A percentile compares a stretch with the other conserved stretches of the same genome.
Conservation (phyloP, 2,888 invertebrate species). For the Drosophila conformis region DNA sequence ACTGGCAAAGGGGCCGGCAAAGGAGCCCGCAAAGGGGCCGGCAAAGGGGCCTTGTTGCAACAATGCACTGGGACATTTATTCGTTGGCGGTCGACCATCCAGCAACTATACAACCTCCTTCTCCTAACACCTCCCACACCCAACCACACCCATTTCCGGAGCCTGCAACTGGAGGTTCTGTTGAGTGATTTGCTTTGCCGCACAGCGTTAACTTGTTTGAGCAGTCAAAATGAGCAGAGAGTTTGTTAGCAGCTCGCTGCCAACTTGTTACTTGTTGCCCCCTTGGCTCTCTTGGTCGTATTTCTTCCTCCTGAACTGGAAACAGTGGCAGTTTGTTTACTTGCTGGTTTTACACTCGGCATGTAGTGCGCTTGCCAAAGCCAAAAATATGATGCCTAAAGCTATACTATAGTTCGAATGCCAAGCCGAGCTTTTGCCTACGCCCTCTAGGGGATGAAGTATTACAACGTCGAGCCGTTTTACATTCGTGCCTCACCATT, state of each 20-base stretch:
- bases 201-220: conserved; percentile 58
- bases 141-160: background rate
- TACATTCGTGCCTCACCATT: no score
- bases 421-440: no score
- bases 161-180: conserved; percentile 34
- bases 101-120: background rate
- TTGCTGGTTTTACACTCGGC: conserved; percentile 20
- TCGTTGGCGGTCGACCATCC: conserved; percentile 36
- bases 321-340: conserved; percentile 35
- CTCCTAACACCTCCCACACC: background rate
- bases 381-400: no score
- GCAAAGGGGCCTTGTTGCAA: conserved; percentile 40
- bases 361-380: no score
- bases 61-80: conserved; percentile 69
- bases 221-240: conserved; percentile 48
- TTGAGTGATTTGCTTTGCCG: conserved; percentile 71
- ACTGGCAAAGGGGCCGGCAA: conserved; percentile 1
- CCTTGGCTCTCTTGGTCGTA: background rate
- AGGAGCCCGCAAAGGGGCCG: conserved; percentile 1
- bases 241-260: conserved; percentile 24
- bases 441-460: no score
- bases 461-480: no score
- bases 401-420: no score
- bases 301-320: background rate
- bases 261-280: conserved; percentile 54